These are phyloP conservation scores for Tupaia tana DNA, from an alignment of 2,113 vertebrate species.

Conservation along the genomic window DNA sequence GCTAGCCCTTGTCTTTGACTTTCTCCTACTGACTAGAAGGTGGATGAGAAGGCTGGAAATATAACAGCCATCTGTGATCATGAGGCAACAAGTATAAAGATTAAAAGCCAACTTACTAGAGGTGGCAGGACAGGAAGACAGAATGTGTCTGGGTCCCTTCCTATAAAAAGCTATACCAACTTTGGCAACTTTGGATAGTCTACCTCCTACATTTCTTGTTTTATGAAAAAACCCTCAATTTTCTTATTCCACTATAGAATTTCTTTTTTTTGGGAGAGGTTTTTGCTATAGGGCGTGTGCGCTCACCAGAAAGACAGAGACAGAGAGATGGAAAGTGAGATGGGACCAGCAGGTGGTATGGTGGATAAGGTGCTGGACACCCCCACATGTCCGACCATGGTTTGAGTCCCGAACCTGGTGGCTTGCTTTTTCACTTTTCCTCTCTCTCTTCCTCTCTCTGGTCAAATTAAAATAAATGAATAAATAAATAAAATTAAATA, in stretches of 20 bases:
- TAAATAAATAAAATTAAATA: too few relatives aligned
- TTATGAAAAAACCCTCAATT: background rate
- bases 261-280: too few relatives aligned
- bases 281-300: too few relatives aligned
- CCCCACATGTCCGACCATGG: too few relatives aligned
- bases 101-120: background rate
- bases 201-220: background rate
- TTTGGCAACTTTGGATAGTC: background rate
- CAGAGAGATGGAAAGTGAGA: too few relatives aligned
- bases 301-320: too few relatives aligned
- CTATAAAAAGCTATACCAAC: background rate
- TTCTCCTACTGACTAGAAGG: background rate
- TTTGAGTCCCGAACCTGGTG: too few relatives aligned
- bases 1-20: background rate
- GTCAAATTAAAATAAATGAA: too few relatives aligned
- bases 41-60: background rate
- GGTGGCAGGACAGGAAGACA: background rate
- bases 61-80: background rate
- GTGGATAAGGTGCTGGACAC: too few relatives aligned
- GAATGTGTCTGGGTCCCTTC: background rate
- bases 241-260: background rate
- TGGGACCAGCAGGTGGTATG: too few relatives aligned
- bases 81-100: background rate
- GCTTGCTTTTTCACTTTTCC: too few relatives aligned
- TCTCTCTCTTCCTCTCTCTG: too few relatives aligned